Percentiles rank a stretch among this genome's conserved stretches.
Conservation (phyloP, 2,888 invertebrate species). For the Tricholauxania praeusta region DNA sequence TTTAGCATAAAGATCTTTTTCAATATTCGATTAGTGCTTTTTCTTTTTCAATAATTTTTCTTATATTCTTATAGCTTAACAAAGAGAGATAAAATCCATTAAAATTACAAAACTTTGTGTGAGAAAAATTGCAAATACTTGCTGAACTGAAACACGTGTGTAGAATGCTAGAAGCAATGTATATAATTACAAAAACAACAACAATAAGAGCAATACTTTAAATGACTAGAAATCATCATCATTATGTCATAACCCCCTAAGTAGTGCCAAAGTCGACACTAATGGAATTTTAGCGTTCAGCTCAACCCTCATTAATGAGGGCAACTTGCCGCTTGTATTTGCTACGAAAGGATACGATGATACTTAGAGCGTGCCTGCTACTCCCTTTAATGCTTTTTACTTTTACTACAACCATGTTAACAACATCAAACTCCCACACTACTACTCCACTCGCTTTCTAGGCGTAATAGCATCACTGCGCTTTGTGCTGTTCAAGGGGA, state of each 20-base stretch:
- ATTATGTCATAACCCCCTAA: constrained; percentile 17
- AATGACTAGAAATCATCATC: constrained; percentile 5
- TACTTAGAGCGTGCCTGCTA: background rate
- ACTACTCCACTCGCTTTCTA: too few species aligned
- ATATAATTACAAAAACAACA: background rate
- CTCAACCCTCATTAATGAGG: constrained; percentile 25
- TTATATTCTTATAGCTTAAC: too few species aligned
- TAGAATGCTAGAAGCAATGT: constrained; percentile 39
- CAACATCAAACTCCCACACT: too few species aligned
- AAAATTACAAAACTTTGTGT: constrained; percentile 28
- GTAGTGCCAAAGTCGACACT: constrained; percentile 40
- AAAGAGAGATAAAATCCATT: constrained; percentile 32
- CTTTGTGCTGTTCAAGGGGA: constrained; percentile 23
- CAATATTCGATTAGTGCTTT: too few species aligned
- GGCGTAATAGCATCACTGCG: constrained; percentile 40
- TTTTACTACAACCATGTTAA: too few species aligned
- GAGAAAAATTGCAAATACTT: constrained; percentile 36
- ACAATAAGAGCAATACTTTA: background rate
- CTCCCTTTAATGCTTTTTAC: background rate
- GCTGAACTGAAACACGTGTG: constrained; percentile 42
- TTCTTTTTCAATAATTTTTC: too few species aligned
- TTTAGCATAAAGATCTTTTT: too few species aligned
- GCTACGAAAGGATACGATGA: constrained; percentile 43
- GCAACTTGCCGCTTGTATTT: constrained; percentile 45
- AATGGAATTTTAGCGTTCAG: constrained; percentile 60